phyloP scores from a whole-genome alignment of 2,113 vertebrate species.

The Trachemys scripta region DNA sequence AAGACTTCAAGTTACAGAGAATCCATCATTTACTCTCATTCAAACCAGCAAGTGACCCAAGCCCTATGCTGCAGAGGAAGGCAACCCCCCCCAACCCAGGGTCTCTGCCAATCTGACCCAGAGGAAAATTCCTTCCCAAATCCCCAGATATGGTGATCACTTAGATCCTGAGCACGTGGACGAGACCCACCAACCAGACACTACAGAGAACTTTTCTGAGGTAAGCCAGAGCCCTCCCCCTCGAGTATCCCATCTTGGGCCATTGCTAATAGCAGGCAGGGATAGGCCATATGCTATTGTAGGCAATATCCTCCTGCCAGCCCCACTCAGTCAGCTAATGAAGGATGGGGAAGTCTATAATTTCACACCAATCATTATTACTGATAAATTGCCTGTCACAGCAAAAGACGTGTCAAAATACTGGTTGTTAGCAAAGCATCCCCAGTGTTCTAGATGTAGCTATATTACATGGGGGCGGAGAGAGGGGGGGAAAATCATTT shows the following conservation, averaged over 20 bases:
- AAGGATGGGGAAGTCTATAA: slow-evolving; percentile 59
- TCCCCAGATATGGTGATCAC: neutral
- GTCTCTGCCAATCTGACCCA: neutral
- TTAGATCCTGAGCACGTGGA: neutral
- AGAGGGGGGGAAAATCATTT: slow-evolving; percentile 15
- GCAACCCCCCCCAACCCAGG: neutral
- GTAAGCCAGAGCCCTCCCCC: neutral
- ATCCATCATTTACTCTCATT: neutral
- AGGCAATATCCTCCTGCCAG: neutral
- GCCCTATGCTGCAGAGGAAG: neutral
- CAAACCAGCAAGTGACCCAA: neutral
- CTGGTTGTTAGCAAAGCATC: slow-evolving; percentile 51
- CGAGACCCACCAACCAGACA: neutral
- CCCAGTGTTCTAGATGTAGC: slow-evolving; percentile 2
- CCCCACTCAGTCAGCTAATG: slow-evolving; percentile 16
- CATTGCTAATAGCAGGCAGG: neutral
- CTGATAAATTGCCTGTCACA: slow-evolving; percentile 58
- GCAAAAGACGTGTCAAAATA: slow-evolving; percentile 42
- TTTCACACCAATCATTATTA: slow-evolving; percentile 57
- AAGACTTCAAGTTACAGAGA: neutral
- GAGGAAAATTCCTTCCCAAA: neutral
- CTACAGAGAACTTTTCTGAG: neutral
- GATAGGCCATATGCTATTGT: neutral
- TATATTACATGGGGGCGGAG: neutral
- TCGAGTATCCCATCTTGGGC: neutral